Evolutionary conservation across 2,888 invertebrate species (phyloP).

Genomic region (Leptarthrus brevirostris): DNA sequence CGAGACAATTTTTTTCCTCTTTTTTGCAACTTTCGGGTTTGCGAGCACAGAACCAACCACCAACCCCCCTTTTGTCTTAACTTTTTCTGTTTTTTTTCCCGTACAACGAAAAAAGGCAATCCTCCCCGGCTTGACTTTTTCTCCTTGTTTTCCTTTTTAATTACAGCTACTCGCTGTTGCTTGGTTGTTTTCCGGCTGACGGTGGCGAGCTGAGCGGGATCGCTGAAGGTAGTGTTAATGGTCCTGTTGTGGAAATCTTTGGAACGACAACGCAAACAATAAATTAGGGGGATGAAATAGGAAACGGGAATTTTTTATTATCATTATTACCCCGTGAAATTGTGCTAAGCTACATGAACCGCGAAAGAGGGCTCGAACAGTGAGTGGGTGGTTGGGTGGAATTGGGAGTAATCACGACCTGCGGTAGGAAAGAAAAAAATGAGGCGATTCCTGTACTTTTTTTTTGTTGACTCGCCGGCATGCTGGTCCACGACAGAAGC

Average conservation of each 20-base stretch:
- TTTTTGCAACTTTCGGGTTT: slow-evolving; percentile 31
- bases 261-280: slow-evolving; percentile 45
- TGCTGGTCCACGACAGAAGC: neutral
- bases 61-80: slow-evolving; percentile 22
- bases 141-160: slow-evolving; percentile 48
- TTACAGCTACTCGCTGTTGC: slow-evolving; percentile 45
- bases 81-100: neutral
- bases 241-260: slow-evolving; percentile 46
- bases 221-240: slow-evolving; percentile 42
- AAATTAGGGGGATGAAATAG: slow-evolving; percentile 31
- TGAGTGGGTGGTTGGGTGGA: neutral
- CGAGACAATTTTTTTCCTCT: slow-evolving; percentile 45
- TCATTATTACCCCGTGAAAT: slow-evolving; percentile 47
- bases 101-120: slow-evolving; percentile 30
- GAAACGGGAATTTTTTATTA: slow-evolving; percentile 35
- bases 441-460: slow-evolving; percentile 15
- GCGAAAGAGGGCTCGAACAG: neutral
- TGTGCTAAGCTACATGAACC: slow-evolving; percentile 33
- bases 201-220: slow-evolving; percentile 1
- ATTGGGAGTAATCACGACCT: slow-evolving; percentile 43
- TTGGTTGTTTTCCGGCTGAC: neutral
- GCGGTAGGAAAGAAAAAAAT: slow-evolving; percentile 40
- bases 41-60: neutral
- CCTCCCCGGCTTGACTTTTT: slow-evolving; percentile 38
- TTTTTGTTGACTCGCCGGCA: neutral